Evolutionary conservation across 1,140 invertebrate genomes (phyloP), one percentile per base, ranked within the genome.

Genomic region (Rhyzopertha dominica): DNA sequence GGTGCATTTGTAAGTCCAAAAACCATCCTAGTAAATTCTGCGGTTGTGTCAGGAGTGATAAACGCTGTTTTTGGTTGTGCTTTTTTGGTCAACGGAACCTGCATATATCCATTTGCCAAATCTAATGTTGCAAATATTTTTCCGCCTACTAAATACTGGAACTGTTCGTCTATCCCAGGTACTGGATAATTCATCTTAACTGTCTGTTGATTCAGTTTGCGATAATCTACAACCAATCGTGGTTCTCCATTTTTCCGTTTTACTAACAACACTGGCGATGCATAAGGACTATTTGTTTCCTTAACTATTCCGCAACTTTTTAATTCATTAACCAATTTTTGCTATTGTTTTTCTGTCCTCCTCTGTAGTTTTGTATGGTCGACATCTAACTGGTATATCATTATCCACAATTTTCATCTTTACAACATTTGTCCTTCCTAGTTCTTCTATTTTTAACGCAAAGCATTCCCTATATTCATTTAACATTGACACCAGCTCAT

Each of bases 61-160:
- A 70, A 70, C 0, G 59, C 66, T 5, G 66, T 69, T 23, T 63
- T n/a, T n/a, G n/a, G n/a, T n/a, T n/a, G n/a, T n/a, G n/a, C n/a
- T n/a, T n/a, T n/a, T n/a, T n/a, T n/a, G n/a, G n/a, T n/a, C n/a
- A n/a, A n/a, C n/a, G n/a, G n/a, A n/a, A n/a, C n/a, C n/a, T n/a
- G n/a, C n/a, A n/a, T n/a, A n/a, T n/a, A n/a, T 51, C 20, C 39
- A 43, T 43, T 24, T 9, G 13, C 23, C 13, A 46, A 37, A 39
- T 46, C 43, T 18, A 46, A 18, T 4, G 20, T n/a, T n/a, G n/a
- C n/a, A n/a, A n/a, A n/a, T n/a, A n/a, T n/a, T n/a, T n/a, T n/a
- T n/a, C 43, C 18, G 17, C 43, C 43, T 14, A 26, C 12, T 13
- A 46, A 20, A n/a, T 19, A 26, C 8, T 39, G 17, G 13, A 46